A percentile compares a stretch with the other conserved stretches of the same genome.
Conservation (phyloP, 2,888 invertebrate species). For the Vanessa cardui region DNA sequence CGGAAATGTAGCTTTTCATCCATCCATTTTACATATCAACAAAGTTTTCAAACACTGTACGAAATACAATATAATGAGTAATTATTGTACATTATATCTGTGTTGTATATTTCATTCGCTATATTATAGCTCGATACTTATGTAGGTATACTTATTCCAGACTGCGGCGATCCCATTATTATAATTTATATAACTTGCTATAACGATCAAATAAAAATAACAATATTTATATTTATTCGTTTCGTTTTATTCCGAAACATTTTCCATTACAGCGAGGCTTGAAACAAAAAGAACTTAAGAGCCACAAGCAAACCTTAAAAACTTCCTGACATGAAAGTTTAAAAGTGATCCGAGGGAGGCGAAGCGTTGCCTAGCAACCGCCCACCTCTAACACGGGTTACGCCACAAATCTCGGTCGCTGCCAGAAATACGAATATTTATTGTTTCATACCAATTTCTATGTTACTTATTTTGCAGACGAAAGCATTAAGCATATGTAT, state of each 20-base stretch:
- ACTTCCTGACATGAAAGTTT: slow-evolving; percentile 82
- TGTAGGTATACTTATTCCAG: too few relatives aligned
- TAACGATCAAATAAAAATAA: slow-evolving; percentile 9
- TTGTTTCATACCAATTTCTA: slow-evolving; percentile 57
- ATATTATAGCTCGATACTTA: too few relatives aligned
- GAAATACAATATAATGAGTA: too few relatives aligned
- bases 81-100: too few relatives aligned
- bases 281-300: slow-evolving; percentile 74
- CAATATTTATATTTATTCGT: not conserved
- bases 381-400: slow-evolving; percentile 58
- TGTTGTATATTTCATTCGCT: too few relatives aligned
- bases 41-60: too few relatives aligned
- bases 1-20: too few relatives aligned
- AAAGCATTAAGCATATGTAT: not conserved
- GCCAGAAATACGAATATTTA: slow-evolving; percentile 71
- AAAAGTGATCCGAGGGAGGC: slow-evolving; percentile 75
- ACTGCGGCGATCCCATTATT: too few relatives aligned
- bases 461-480: slow-evolving; percentile 47
- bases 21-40: too few relatives aligned
- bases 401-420: slow-evolving; percentile 77
- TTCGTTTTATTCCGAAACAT: slow-evolving; percentile 47
- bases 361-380: slow-evolving; percentile 72
- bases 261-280: slow-evolving; percentile 62
- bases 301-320: slow-evolving; percentile 80
- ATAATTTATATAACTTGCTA: not conserved